Evolutionary conservation across 2,888 invertebrate genomes (phyloP), one percentile per base, ranked within the genome.

Genomic region (Sthenelais limicola): DNA sequence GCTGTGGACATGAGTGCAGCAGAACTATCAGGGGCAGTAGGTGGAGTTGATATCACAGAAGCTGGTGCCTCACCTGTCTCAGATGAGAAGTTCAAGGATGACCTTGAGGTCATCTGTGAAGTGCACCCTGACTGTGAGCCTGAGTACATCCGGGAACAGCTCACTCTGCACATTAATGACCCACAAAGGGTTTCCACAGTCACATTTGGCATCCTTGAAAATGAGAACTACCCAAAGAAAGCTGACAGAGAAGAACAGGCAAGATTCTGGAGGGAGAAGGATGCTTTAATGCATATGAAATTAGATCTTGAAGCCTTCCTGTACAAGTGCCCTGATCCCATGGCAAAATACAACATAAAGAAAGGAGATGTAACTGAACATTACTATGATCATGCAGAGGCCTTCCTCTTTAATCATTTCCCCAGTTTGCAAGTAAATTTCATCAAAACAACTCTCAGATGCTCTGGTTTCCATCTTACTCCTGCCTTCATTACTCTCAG

Each of bases 381-480:
- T 3, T 68, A 68, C 24, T 48, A 68, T n/a, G 49, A 68, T 32
- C 48, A 68, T 26, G 47, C 49, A 3, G 28, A 30, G 28, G 68
- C 48, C 1, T 49, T 48, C 48, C 21, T 68, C n/a, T 48, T 48
- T 32, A 68, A 68, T 24, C 21, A 68, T 21, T 68, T 68, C 32
- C 47, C 38, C 1, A 3, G 2, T 12, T 7, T 48, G 49, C 24
- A 47, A 7, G 28, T 48, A 2, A 24, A 1, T 2, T 28, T 18
- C 32, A 68, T 68, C 28, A 47, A 28, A 32, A 47, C 26, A 9
- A 18, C 28, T 1, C 47, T 68, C 12, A 26, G 30, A 30, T 7
- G 24, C 7, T 28, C 3, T 49, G 30, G 38, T 77, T 81, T n/a
- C 79, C 79, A 48, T 75, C 83, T 30, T 74, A 74, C 69, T 78